These are phyloP conservation scores for Eretmochelys imbricata DNA, from an alignment of 2,113 vertebrate species.

Conservation along the genomic window DNA sequence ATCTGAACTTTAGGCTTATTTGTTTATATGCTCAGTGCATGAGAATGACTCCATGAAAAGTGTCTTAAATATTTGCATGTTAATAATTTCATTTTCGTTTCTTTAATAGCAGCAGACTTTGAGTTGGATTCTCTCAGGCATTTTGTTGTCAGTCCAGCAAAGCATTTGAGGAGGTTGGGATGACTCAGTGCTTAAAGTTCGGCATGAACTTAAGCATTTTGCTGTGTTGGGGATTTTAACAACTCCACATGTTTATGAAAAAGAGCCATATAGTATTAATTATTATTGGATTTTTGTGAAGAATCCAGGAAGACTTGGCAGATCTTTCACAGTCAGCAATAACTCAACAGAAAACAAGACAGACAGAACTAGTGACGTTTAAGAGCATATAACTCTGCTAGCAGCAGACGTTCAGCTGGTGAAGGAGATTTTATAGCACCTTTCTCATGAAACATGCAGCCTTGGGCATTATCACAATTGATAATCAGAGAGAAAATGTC, in stretches of 20 bases:
- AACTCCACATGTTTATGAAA: conserved; percentile 12
- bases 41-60: conserved; percentile 20
- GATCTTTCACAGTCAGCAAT: conserved; percentile 22
- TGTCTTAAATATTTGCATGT: neutral
- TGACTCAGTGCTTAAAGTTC: neutral
- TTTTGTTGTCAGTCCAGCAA: conserved; percentile 49
- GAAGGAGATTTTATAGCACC: neutral
- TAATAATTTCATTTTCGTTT: neutral
- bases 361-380: conserved; percentile 36
- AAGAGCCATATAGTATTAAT: conserved; percentile 14
- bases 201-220: neutral
- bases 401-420: conserved; percentile 16
- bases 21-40: neutral
- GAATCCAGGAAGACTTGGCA: neutral
- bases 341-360: conserved; percentile 38
- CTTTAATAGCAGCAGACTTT: conserved; percentile 15
- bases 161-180: conserved; percentile 12
- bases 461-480: conserved; percentile 3
- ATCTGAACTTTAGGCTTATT: neutral
- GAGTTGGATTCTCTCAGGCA: neutral
- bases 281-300: conserved; percentile 22
- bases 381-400: neutral
- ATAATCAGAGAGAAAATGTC: neutral
- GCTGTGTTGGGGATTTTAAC: conserved; percentile 35
- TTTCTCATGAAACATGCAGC: neutral